Evolutionary conservation across 2,113 vertebrate species (phyloP).

Genomic region (Pleuronectes platessa): DNA sequence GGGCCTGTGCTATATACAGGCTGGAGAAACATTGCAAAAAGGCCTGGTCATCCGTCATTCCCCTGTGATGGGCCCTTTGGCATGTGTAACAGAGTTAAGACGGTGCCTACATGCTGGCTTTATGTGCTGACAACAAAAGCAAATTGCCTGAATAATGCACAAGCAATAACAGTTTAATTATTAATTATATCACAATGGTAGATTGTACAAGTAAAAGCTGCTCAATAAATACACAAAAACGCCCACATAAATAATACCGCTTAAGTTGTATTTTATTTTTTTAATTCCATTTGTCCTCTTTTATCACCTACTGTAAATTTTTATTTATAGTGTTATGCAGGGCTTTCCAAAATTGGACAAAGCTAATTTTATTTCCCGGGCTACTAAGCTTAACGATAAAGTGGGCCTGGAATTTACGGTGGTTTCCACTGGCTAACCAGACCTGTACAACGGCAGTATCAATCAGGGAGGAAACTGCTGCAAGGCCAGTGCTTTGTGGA

Average conservation of each 20-base stretch:
- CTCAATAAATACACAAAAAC: conserved; percentile 29
- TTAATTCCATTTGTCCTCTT: conserved; percentile 62
- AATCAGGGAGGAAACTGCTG: conserved; percentile 64
- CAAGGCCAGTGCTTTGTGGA: conserved; percentile 54
- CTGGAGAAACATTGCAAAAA: conserved; percentile 49
- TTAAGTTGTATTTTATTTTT: conserved; percentile 43
- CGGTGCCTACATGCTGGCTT: conserved; percentile 50
- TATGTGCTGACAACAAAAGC: conserved; percentile 69
- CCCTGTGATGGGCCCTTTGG: conserved; percentile 59
- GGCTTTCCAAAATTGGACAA: conserved; percentile 65
- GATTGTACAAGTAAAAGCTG: conserved; percentile 28
- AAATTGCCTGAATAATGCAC: conserved; percentile 65
- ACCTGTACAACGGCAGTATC: conserved; percentile 61
- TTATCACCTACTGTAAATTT: conserved; percentile 65
- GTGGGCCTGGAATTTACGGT: conserved; percentile 69
- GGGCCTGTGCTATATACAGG: conserved; percentile 50
- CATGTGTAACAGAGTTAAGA: conserved; percentile 46
- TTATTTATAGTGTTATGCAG: conserved; percentile 60
- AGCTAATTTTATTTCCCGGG: conserved; percentile 74
- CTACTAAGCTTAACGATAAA: conserved; percentile 74
- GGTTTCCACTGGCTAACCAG: conserved; percentile 65
- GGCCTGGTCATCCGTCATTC: conserved; percentile 53
- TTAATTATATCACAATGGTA: conserved; percentile 36
- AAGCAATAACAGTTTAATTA: conserved; percentile 59
- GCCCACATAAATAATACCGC: conserved; percentile 13